Evolutionary conservation across 2,888 invertebrate genomes (phyloP), one percentile per base, ranked within the genome.

Genomic region (Rhagophthalmus giganteus): DNA sequence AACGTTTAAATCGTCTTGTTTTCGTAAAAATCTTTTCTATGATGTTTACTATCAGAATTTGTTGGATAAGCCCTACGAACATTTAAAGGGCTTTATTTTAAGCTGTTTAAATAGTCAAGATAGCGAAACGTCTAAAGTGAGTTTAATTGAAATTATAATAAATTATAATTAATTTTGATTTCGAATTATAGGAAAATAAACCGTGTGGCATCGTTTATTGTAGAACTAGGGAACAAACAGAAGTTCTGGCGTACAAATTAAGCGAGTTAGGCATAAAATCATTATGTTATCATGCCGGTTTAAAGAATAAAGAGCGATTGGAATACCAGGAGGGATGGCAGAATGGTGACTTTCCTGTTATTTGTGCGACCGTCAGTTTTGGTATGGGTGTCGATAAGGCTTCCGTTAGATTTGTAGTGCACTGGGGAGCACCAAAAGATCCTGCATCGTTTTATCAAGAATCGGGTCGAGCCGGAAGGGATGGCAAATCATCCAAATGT

Each of bases 321-420:
- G 79, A 82, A 34, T 87, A 88, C 25, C 98, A 99, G 75, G 88
- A 90, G 69, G 85, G 87, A 58, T 99, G 98, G 98, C 93, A 94
- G 77, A 79, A 79, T 24, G 97, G 97, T 1, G 85, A 86, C 59
- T 85, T 87, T 63, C 86, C 91, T 1, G 89, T 97, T 15, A 96
- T 99, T 59, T 90, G 90, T 58, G 98, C 99, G 2, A 99, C 99
- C 0, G 88, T 98, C 48, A 96, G 96, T 67, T 99, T 99, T 77
- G 99, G 99, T 26, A 99, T 99, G 99, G 99, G 99, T 33, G 94
- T 99, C 1, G 98, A 99, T 74, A 99, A 99, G 74, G 85, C 90
- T 1, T 84, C 89, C 45, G 99, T 99, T 8, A 81, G 89, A 57
- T 93, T 94, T 72, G 98, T 99, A 1, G 87, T 90, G 3, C 98